A percentile compares a stretch with the other conserved stretches of the same genome.
Evolutionary conservation across 2,113 vertebrate species (phyloP).

Genomic region (Probosciger aterrimus): DNA sequence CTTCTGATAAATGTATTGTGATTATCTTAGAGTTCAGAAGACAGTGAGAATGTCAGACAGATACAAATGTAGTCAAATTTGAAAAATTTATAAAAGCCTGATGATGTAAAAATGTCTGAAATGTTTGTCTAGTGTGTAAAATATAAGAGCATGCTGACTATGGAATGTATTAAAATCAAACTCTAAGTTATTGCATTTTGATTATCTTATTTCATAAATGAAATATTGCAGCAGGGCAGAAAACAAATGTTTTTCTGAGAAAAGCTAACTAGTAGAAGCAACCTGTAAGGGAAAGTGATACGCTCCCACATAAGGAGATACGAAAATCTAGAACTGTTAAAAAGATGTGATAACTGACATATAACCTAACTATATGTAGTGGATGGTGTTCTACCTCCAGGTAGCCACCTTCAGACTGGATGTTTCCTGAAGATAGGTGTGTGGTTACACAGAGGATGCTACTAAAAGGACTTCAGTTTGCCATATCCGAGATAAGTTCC

Average conservation of each 20-base stretch:
- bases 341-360: background rate
- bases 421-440: background rate
- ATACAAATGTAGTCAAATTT: background rate
- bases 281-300: background rate
- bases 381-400: background rate
- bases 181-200: background rate
- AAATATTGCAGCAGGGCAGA: background rate
- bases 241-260: background rate
- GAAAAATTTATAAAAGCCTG: background rate
- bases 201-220: background rate
- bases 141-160: background rate
- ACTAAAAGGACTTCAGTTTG: background rate
- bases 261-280: background rate
- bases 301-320: background rate
- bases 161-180: background rate
- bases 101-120: background rate
- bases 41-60: background rate
- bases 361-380: background rate
- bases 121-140: background rate
- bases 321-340: background rate
- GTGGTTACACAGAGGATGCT: background rate
- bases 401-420: background rate
- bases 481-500: background rate
- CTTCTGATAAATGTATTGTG: background rate
- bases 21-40: background rate